A percentile compares a stretch with the other conserved stretches of the same genome.
These are phyloP conservation scores for Peromyscus aztecus DNA, from an alignment of 2,797 vertebrate species.

Conservation along the genomic window DNA sequence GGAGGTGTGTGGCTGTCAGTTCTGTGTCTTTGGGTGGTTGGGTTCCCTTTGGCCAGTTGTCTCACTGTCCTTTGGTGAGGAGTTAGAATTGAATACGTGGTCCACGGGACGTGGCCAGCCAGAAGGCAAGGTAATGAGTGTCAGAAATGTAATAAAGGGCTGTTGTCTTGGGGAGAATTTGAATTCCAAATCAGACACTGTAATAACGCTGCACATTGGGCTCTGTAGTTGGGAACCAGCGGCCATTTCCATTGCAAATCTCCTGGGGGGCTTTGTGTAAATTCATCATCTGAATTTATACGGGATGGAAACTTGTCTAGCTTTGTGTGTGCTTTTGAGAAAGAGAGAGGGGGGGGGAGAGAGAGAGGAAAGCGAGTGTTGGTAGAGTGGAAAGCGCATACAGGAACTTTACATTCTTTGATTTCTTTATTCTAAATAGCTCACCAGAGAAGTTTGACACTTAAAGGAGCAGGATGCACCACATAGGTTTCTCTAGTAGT, in stretches of 20 bases:
- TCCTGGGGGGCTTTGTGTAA: background rate
- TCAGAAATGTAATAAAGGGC: background rate
- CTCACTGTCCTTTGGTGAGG: background rate
- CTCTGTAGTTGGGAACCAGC: background rate
- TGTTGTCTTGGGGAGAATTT: constrained; percentile 51
- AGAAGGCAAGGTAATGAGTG: background rate
- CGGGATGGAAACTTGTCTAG: background rate
- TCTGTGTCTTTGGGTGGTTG: background rate
- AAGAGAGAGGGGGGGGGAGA: background rate
- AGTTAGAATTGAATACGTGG: background rate
- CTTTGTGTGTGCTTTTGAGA: background rate
- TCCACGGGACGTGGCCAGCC: background rate
- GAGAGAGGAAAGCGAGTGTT: rapidly evolving
- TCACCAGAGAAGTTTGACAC: background rate
- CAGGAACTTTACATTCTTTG: too few relatives aligned
- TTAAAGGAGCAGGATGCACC: background rate
- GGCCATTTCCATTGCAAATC: background rate
- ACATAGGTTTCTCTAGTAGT: background rate
- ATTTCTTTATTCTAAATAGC: background rate
- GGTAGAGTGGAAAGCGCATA: rapidly evolving
- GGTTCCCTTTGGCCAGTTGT: background rate
- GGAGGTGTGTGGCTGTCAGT: rapidly evolving
- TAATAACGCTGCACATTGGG: background rate
- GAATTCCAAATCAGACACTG: constrained; percentile 41
- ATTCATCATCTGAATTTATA: background rate